Percentiles rank a stretch among this genome's conserved stretches.
Evolutionary conservation across 1,140 invertebrate species (phyloP).

Genomic region (Nephila pilipes): DNA sequence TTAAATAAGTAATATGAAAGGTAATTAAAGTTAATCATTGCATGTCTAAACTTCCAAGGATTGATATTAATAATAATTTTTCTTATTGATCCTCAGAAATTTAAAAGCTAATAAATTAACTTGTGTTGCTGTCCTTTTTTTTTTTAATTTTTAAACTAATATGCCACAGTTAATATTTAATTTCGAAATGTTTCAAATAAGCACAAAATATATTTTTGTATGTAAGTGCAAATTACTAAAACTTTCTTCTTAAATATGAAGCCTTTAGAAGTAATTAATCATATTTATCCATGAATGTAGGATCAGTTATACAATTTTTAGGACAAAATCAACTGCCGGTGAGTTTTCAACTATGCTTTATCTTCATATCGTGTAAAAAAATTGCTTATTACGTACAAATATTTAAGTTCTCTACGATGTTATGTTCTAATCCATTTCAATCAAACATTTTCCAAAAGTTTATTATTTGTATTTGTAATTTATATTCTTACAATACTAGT

Average conservation of each 20-base stretch:
- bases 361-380: not conserved
- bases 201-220: slow-evolving; percentile 24
- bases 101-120: not conserved
- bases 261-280: not conserved
- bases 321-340: not conserved
- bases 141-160: not conserved
- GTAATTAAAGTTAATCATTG: not conserved
- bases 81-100: slow-evolving; percentile 7
- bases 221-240: not conserved
- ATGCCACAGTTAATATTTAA: not conserved
- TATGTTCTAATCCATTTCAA: not conserved
- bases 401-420: not conserved
- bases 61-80: not conserved
- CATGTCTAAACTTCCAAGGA: not conserved
- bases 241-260: not conserved
- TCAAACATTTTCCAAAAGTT: not conserved
- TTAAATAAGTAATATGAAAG: not conserved
- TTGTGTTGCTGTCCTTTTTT: not conserved
- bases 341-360: not conserved
- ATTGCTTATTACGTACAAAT: not conserved
- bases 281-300: not conserved
- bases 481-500: not conserved
- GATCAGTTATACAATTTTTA: slow-evolving; percentile 1
- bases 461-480: not conserved
- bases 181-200: not conserved